phyloP scores from a whole-genome alignment of 2,888 invertebrate species.

The Drosophila meridionalis region DNA sequence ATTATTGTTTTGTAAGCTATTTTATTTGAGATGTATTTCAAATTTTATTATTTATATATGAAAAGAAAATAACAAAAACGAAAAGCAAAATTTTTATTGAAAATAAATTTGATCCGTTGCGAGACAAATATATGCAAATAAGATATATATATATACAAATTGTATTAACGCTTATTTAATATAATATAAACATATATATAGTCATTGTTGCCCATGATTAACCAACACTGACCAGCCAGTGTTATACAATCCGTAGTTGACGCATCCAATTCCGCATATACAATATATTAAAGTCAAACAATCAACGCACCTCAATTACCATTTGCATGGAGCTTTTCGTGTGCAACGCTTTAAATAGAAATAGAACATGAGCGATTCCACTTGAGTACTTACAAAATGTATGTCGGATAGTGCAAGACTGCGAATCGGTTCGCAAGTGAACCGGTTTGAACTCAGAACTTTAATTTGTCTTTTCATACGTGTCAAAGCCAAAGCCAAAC shows the following conservation, averaged over 20 bases:
- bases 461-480: neutral
- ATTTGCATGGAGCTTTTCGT: neutral
- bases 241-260: neutral
- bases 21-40: neutral
- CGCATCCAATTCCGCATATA: neutral
- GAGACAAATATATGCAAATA: constrained; percentile 13
- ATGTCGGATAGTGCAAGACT: constrained; percentile 3
- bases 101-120: constrained; percentile 1
- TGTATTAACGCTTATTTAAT: constrained; percentile 4
- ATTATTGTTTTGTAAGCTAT: constrained; percentile 13
- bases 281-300: neutral
- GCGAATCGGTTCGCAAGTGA: neutral
- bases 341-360: constrained; percentile 4
- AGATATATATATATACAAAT: constrained; percentile 1
- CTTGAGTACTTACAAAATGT: neutral
- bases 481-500: neutral
- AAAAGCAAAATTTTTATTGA: neutral
- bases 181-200: neutral
- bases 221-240: constrained; percentile 12
- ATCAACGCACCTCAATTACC: constrained; percentile 3
- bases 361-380: neutral
- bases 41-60: neutral
- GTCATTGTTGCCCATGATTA: constrained; percentile 15
- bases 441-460: neutral
- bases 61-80: neutral